Evolutionary conservation across 2,888 invertebrate species (phyloP).

Genomic region (Tenthredo mesomela): DNA sequence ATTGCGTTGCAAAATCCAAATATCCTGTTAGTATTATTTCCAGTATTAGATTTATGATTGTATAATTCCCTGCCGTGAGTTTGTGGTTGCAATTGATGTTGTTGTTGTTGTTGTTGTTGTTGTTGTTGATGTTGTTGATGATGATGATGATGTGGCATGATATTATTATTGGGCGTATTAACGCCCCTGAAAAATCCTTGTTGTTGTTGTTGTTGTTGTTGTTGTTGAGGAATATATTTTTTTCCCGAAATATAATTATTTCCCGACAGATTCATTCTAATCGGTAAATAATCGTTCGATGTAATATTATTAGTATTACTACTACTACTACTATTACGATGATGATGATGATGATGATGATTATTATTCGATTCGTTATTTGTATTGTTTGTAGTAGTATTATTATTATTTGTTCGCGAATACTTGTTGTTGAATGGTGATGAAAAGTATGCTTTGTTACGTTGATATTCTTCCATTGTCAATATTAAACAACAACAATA

Average conservation of each 20-base stretch:
- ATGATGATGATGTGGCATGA: background rate
- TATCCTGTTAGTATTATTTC: background rate
- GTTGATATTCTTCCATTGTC: constrained; percentile 25
- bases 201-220: background rate
- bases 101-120: background rate
- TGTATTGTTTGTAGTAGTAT: background rate
- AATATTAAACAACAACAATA: background rate
- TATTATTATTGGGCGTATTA: background rate
- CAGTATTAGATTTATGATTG: constrained; percentile 4
- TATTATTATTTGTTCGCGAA: background rate
- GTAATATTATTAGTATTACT: background rate
- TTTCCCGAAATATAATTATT: background rate
- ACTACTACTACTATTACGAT: too few species aligned
- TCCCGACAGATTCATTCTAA: background rate
- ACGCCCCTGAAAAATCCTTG: background rate
- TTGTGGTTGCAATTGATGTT: background rate
- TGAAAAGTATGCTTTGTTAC: constrained; percentile 6
- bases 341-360: too few species aligned
- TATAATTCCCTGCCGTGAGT: background rate
- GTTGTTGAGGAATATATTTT: background rate
- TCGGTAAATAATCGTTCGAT: background rate
- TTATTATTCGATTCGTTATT: background rate
- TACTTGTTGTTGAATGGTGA: background rate
- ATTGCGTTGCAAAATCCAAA: background rate
- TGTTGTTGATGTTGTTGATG: background rate